These are phyloP conservation scores for Pristionchus arcanus DNA, from an alignment of 2,888 invertebrate species.

Conservation along the genomic window DNA sequence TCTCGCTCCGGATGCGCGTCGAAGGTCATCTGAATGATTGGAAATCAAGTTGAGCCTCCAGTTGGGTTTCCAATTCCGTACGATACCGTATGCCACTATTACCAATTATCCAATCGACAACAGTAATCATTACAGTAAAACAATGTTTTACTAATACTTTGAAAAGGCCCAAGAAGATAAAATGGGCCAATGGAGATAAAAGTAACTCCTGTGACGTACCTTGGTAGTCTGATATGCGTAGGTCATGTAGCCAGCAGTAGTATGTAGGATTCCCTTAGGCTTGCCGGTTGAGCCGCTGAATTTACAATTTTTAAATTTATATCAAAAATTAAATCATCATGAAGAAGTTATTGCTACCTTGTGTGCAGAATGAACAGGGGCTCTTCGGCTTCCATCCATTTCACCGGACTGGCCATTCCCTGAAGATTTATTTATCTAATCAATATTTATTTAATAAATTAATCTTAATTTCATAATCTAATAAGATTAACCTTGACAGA, in stretches of 20 bases:
- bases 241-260: slow-evolving; percentile 92
- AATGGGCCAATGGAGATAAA: no score
- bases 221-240: slow-evolving; percentile 94
- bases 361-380: slow-evolving; percentile 97
- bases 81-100: no score
- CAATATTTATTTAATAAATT: no score
- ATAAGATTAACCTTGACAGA: neutral
- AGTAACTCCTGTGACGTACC: slow-evolving; percentile 80
- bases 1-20: slow-evolving; percentile 84
- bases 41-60: neutral
- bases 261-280: slow-evolving; percentile 97
- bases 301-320: slow-evolving; percentile 10
- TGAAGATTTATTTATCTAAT: neutral
- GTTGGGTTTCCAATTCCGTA: no score
- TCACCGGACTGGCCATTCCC: slow-evolving; percentile 90
- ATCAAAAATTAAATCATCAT: neutral
- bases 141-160: slow-evolving; percentile 82
- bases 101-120: no score
- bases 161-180: no score
- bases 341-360: slow-evolving; percentile 61
- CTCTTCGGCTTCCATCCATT: slow-evolving; percentile 97
- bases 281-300: slow-evolving; percentile 93
- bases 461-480: neutral
- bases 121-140: neutral
- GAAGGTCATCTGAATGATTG: slow-evolving; percentile 83